These are phyloP conservation scores for Ibycter americanus DNA, from an alignment of 2,797 vertebrate species.

Conservation along the genomic window DNA sequence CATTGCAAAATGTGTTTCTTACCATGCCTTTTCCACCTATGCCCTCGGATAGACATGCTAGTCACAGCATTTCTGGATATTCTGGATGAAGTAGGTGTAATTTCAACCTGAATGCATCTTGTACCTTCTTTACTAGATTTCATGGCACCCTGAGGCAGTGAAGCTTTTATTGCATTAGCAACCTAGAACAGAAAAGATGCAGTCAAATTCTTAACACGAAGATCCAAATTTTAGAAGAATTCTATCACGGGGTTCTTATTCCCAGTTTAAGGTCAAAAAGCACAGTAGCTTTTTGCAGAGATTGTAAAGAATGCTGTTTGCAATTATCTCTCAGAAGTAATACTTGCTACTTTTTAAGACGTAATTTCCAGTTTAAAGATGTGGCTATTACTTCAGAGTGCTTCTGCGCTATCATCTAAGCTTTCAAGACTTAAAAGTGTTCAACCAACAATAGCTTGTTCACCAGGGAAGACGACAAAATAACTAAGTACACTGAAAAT, in stretches of 20 bases:
- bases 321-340: not conserved
- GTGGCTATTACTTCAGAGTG: not conserved
- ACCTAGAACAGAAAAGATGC: constrained; percentile 77
- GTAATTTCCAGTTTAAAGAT: not conserved
- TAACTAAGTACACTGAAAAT: not conserved
- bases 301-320: not conserved
- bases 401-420: not conserved
- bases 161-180: constrained; percentile 97
- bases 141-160: constrained; percentile 87
- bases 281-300: not conserved
- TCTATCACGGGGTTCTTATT: not conserved
- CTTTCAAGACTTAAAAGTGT: not conserved
- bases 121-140: constrained; percentile 92
- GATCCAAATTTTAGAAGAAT: not conserved
- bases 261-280: not conserved
- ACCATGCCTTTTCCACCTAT: constrained; percentile 99
- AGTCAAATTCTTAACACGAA: constrained; percentile 53
- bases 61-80: constrained; percentile 98
- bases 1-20: constrained; percentile 63
- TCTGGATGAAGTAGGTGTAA: constrained; percentile 94
- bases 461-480: not conserved
- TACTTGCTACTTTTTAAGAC: not conserved
- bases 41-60: constrained; percentile 95
- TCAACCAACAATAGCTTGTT: not conserved
- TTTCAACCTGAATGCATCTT: constrained; percentile 96